Percentiles rank a stretch among this genome's conserved stretches.
Evolutionary conservation across 2,797 vertebrate genomes (phyloP).

Genomic region (Tapera naevia): DNA sequence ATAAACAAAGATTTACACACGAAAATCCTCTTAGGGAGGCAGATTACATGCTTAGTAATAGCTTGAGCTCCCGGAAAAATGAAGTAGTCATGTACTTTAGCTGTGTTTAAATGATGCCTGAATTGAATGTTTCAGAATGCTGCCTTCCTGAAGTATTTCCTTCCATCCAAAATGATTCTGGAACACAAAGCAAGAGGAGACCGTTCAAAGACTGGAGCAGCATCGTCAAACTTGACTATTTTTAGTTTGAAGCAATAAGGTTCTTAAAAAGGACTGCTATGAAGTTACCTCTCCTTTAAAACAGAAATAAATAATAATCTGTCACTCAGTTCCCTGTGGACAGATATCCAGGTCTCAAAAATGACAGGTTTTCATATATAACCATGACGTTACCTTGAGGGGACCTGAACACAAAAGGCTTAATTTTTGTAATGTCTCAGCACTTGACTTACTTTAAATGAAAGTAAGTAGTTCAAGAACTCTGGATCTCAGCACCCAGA

Average conservation of each 20-base stretch:
- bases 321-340: neutral
- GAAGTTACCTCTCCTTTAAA: neutral
- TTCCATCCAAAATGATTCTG: neutral
- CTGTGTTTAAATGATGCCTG: neutral
- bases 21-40: conserved; percentile 1
- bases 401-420: neutral
- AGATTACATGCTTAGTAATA: neutral
- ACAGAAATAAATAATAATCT: neutral
- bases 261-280: neutral
- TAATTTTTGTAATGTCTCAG: neutral
- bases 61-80: neutral
- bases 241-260: neutral
- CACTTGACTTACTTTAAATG: neutral
- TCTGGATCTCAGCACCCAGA: neutral
- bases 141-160: neutral
- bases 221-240: neutral
- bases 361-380: neutral
- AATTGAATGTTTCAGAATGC: neutral
- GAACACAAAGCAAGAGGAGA: neutral
- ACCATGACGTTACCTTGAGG: neutral
- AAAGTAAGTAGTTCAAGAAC: neutral
- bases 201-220: neutral
- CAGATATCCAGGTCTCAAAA: neutral
- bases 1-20: neutral
- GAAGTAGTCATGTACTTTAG: neutral